Conservation (phyloP, 2,888 invertebrate genomes). For the Amphimallon solstitiale region DNA sequence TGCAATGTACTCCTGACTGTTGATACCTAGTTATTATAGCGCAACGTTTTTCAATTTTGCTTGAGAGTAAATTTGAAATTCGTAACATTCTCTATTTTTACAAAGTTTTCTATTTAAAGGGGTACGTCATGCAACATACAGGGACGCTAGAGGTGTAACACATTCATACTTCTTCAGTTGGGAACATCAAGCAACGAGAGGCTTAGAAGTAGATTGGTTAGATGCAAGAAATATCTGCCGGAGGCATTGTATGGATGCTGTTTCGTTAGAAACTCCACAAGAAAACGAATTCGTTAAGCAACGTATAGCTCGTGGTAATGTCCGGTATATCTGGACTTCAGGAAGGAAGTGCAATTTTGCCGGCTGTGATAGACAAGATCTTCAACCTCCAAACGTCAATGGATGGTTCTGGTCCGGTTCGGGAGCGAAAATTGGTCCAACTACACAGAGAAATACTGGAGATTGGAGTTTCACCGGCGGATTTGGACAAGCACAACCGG, state of each 20-base stretch:
- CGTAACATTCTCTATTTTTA: background rate
- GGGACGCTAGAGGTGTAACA: constrained; percentile 86
- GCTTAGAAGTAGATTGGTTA: constrained; percentile 88
- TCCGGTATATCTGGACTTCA: constrained; percentile 89
- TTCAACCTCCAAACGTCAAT: constrained; percentile 86
- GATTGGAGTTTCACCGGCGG: constrained; percentile 92
- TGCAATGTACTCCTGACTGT: too few species aligned
- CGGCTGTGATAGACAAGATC: constrained; percentile 83
- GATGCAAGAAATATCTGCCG: constrained; percentile 92
- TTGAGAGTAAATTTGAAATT: too few species aligned
- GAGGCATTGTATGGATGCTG: constrained; percentile 93
- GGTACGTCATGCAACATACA: constrained; percentile 87
- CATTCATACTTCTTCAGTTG: constrained; percentile 96
- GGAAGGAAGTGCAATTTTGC: constrained; percentile 93
- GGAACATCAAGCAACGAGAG: constrained; percentile 86
- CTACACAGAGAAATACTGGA: constrained; percentile 87
- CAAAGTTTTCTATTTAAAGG: constrained; percentile 64
- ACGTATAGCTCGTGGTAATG: constrained; percentile 81
- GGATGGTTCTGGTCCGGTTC: constrained; percentile 97
- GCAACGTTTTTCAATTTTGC: too few species aligned
- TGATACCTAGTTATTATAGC: too few species aligned
- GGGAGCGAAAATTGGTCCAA: constrained; percentile 90
- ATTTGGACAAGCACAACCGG: constrained; percentile 87
- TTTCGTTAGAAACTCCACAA: constrained; percentile 89
- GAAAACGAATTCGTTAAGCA: constrained; percentile 92